These are phyloP conservation scores for Drosophila athabasca DNA, from an alignment of 1,140 invertebrate genomes.

Conservation along the genomic window DNA sequence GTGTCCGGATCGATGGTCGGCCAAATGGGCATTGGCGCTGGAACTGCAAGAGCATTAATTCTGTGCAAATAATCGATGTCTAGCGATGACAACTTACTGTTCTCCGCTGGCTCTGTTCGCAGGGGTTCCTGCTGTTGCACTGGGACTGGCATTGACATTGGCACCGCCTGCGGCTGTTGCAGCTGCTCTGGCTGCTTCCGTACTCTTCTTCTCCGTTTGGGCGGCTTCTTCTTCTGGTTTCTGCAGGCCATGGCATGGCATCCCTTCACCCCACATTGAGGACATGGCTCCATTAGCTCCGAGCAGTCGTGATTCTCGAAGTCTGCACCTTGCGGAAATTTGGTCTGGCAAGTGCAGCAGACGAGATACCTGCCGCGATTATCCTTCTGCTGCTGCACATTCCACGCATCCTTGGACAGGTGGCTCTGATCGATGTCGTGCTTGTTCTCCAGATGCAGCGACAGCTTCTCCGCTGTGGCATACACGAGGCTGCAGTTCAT, in stretches of 20 bases:
- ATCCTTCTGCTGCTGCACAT: conserved; percentile 85
- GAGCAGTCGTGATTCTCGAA: conserved; percentile 89
- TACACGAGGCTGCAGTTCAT: conserved; percentile 91
- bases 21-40: too few species aligned
- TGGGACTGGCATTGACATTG: neutral
- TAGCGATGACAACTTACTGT: conserved; percentile 34
- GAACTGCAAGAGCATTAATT: too few species aligned
- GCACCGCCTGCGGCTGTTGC: neutral
- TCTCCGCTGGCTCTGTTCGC: conserved; percentile 5
- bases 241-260: conserved; percentile 66
- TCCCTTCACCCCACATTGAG: conserved; percentile 62
- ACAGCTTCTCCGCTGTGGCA: conserved; percentile 89
- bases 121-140: conserved; percentile 12
- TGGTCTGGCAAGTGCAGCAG: conserved; percentile 90
- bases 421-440: conserved; percentile 89
- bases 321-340: conserved; percentile 89
- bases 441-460: conserved; percentile 89
- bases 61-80: too few species aligned
- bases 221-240: conserved; percentile 46
- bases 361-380: conserved; percentile 87
- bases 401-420: conserved; percentile 84
- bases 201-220: conserved; percentile 3
- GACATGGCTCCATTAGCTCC: conserved; percentile 70
- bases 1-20: too few species aligned
- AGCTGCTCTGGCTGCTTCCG: conserved; percentile 22